phyloP scores from a whole-genome alignment of 2,797 vertebrate genomes.

The Molossus alvarezi region DNA sequence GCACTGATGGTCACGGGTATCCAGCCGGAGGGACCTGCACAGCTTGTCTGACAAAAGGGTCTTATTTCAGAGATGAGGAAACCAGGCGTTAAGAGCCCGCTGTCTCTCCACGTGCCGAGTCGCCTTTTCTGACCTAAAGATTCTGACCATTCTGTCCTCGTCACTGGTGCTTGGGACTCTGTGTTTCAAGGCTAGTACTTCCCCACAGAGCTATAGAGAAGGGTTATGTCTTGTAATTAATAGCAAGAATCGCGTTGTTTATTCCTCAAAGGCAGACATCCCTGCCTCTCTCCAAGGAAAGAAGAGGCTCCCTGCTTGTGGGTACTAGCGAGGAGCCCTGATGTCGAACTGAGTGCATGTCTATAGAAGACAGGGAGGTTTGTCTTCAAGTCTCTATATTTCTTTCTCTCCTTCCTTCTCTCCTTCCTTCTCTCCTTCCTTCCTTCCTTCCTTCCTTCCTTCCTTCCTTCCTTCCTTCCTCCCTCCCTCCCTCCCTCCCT shows the following conservation, averaged over 20 bases:
- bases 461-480: too few relatives aligned
- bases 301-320: background rate
- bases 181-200: background rate
- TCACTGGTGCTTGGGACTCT: background rate
- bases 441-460: too few relatives aligned
- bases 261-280: background rate
- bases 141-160: background rate
- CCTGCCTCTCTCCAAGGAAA: background rate
- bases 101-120: background rate
- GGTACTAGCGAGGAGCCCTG: background rate
- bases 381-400: background rate
- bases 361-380: background rate
- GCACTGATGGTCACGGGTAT: background rate
- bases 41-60: background rate
- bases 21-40: background rate
- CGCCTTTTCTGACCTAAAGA: background rate
- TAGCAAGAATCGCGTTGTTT: background rate
- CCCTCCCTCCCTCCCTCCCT: too few relatives aligned
- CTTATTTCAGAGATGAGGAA: background rate
- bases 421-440: too few relatives aligned
- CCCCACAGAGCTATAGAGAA: background rate
- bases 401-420: too few relatives aligned
- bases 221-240: background rate
- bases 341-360: background rate
- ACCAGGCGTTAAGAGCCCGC: background rate